These are phyloP conservation scores for Akabosia matsudoensis DNA, from an alignment of 1,140 invertebrate genomes.

Conservation along the genomic window DNA sequence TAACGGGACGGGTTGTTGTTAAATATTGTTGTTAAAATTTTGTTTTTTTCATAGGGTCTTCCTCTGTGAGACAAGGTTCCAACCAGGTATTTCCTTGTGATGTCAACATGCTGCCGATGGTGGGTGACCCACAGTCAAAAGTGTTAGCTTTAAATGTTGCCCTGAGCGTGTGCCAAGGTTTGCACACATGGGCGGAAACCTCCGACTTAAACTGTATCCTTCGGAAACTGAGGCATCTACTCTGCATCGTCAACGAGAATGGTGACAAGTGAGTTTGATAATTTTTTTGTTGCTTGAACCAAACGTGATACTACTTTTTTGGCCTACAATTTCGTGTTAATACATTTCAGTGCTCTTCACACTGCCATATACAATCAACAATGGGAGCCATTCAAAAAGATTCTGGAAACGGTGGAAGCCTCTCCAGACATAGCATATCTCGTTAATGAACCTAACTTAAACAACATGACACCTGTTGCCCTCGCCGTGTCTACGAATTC, in stretches of 20 bases:
- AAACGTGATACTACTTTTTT: neutral
- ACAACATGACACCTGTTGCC: conserved; percentile 33
- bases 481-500: conserved; percentile 33
- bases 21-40: neutral
- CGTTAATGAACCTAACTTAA: conserved; percentile 39
- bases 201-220: conserved; percentile 41
- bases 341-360: conserved; percentile 38
- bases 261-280: conserved; percentile 40
- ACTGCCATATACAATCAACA: conserved; percentile 42
- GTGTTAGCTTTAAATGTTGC: conserved; percentile 38
- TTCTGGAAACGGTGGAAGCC: conserved; percentile 35
- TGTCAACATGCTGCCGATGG: conserved; percentile 5
- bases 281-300: no score
- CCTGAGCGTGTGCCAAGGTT: conserved; percentile 39
- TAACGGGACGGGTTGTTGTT: no score
- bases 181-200: conserved; percentile 45
- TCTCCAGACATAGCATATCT: conserved; percentile 34
- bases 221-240: conserved; percentile 40
- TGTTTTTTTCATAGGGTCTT: conserved; percentile 11
- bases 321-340: neutral
- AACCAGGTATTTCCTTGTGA: conserved; percentile 39
- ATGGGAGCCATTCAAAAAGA: conserved; percentile 37
- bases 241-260: conserved; percentile 43
- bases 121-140: conserved; percentile 8
- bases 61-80: conserved; percentile 37